Conservation (phyloP, 2,113 vertebrate genomes). For the Megaceryle torquata region DNA sequence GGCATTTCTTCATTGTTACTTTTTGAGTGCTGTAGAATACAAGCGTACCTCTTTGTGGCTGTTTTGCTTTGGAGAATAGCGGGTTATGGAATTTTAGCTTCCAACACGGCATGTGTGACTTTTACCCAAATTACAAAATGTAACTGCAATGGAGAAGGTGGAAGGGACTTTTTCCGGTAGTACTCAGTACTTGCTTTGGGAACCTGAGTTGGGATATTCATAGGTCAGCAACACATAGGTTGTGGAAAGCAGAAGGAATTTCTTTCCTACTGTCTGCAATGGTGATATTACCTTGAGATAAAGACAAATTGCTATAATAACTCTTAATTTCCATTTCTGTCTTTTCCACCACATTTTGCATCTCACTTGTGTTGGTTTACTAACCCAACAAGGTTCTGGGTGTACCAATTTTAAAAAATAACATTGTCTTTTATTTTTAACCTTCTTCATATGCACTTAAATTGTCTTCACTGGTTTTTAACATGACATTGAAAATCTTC, state of each 20-base stretch:
- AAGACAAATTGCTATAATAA: constrained; percentile 44
- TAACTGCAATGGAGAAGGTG: background rate
- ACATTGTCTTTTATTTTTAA: background rate
- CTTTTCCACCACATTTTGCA: constrained; percentile 42
- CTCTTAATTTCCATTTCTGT: constrained; percentile 26
- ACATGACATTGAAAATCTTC: background rate
- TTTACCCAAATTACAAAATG: constrained; percentile 39
- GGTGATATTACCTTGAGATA: constrained; percentile 43
- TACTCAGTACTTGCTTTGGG: background rate
- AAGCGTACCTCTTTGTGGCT: constrained; percentile 21
- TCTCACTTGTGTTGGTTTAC: constrained; percentile 42
- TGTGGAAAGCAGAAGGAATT: constrained; percentile 18
- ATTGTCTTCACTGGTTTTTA: background rate
- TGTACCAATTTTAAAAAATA: constrained; percentile 3
- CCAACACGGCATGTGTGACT: background rate
- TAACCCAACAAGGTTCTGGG: background rate
- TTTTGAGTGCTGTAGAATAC: constrained; percentile 11
- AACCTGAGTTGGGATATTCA: constrained; percentile 1
- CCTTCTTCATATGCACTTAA: background rate
- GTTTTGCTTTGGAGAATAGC: constrained; percentile 39
- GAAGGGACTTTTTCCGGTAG: background rate
- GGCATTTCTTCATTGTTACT: background rate
- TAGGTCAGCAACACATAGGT: background rate
- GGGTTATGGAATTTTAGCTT: constrained; percentile 51
- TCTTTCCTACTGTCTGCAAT: background rate